phyloP scores from a whole-genome alignment of 2,888 invertebrate genomes.

The Caenorhabditis zanzibari region DNA sequence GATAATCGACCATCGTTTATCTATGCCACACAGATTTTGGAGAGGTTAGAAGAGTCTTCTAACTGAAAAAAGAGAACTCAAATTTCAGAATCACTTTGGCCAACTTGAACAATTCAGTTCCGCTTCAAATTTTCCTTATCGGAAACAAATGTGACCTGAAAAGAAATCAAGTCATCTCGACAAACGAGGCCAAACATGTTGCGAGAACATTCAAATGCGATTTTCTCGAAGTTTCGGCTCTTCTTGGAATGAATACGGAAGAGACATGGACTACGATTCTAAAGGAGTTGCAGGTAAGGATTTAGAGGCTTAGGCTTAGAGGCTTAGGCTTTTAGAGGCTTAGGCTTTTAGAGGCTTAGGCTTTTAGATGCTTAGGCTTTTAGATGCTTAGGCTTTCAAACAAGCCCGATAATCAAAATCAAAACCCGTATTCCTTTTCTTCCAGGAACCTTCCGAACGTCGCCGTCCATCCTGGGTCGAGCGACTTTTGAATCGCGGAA shows the following conservation, averaged over 20 bases:
- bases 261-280: conserved; percentile 78
- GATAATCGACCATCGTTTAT: conserved; percentile 79
- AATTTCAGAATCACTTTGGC: conserved; percentile 61
- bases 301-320: neutral
- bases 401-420: no score
- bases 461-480: conserved; percentile 69
- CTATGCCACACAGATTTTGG: conserved; percentile 78
- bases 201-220: conserved; percentile 81
- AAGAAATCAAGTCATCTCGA: conserved; percentile 78
- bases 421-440: no score
- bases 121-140: conserved; percentile 73
- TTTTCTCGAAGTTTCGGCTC: conserved; percentile 79
- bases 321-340: no score
- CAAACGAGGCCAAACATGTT: conserved; percentile 78
- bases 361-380: no score
- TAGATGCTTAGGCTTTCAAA: no score
- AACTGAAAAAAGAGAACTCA: neutral
- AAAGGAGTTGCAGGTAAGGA: conserved; percentile 71
- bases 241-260: conserved; percentile 79
- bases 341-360: no score
- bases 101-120: conserved; percentile 51
- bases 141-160: conserved; percentile 81
- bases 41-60: conserved; percentile 58
- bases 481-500: conserved; percentile 75
- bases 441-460: conserved; percentile 55